Conservation (phyloP, 2,113 vertebrate species). For the Megatriorchis doriae region DNA sequence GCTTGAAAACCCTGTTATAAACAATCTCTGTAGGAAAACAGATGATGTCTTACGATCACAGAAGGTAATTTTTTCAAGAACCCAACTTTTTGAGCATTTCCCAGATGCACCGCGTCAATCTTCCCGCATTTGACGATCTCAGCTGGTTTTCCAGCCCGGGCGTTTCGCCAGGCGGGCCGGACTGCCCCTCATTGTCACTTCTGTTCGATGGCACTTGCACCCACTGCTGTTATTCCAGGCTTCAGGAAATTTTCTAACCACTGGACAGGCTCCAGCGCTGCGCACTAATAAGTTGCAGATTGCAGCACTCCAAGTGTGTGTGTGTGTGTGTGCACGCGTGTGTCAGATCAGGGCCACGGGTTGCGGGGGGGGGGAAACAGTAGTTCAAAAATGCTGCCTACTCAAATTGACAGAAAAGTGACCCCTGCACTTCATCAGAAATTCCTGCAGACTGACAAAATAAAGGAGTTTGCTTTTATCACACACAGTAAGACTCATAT, state of each 20-base stretch:
- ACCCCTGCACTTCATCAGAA: conserved; percentile 87
- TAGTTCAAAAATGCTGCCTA: conserved; percentile 77
- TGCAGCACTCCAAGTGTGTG: conserved; percentile 74
- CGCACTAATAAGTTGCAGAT: conserved; percentile 90
- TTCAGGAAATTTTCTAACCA: conserved; percentile 81
- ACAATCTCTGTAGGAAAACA: conserved; percentile 53
- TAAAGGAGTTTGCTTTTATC: conserved; percentile 77
- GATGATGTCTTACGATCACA: conserved; percentile 57
- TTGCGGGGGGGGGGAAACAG: conserved; percentile 39
- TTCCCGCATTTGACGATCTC: conserved; percentile 55
- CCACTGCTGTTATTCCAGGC: conserved; percentile 75
- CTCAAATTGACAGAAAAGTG: conserved; percentile 81
- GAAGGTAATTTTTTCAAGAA: conserved; percentile 61
- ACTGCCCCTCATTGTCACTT: conserved; percentile 74
- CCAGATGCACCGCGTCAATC: conserved; percentile 54
- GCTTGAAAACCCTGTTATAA: conserved; percentile 63
- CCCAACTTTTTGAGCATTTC: conserved; percentile 61
- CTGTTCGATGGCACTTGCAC: conserved; percentile 71
- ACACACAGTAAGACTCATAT: conserved; percentile 74
- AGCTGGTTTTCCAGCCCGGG: conserved; percentile 73
- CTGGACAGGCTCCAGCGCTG: conserved; percentile 83
- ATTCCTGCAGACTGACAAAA: conserved; percentile 84
- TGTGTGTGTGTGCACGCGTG: conserved; percentile 73
- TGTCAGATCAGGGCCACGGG: conserved; percentile 80
- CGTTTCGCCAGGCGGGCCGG: conserved; percentile 50